These are phyloP conservation scores for Temnothorax ravouxi DNA, from an alignment of 2,888 invertebrate genomes.

Conservation along the genomic window DNA sequence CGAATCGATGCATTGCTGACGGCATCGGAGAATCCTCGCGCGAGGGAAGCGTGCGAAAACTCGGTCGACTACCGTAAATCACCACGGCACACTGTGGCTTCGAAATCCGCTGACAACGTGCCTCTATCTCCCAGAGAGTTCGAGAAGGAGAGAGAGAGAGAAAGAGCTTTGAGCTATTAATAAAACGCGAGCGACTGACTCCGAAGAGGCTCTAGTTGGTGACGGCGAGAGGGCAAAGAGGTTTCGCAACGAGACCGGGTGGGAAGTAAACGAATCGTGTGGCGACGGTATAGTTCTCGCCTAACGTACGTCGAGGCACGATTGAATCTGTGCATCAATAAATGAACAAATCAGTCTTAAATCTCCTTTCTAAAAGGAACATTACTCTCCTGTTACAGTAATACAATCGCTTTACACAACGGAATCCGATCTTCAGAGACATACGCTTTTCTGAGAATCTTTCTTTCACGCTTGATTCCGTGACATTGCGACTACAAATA, in stretches of 20 bases:
- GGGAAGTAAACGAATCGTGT: slow-evolving; percentile 52
- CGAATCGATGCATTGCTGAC: neutral
- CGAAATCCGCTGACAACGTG: slow-evolving; percentile 8
- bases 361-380: neutral
- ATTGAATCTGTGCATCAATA: neutral
- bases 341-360: neutral
- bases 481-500: neutral
- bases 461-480: neutral
- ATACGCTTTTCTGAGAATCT: neutral
- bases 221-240: slow-evolving; percentile 61
- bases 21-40: neutral
- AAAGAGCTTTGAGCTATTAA: slow-evolving; percentile 78
- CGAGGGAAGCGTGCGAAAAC: neutral
- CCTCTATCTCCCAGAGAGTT: slow-evolving; percentile 40
- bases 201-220: slow-evolving; percentile 61
- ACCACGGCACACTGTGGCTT: slow-evolving; percentile 11
- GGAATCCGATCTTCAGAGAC: neutral
- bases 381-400: neutral
- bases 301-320: neutral
- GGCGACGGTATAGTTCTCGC: neutral
- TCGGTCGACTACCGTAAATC: neutral
- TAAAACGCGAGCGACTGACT: slow-evolving; percentile 73
- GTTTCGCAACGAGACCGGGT: slow-evolving; percentile 75
- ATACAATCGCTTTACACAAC: neutral
- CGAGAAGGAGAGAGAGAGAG: slow-evolving; percentile 34